Conservation (phyloP, 2,888 invertebrate genomes). For the Linnaemya tessellans region DNA sequence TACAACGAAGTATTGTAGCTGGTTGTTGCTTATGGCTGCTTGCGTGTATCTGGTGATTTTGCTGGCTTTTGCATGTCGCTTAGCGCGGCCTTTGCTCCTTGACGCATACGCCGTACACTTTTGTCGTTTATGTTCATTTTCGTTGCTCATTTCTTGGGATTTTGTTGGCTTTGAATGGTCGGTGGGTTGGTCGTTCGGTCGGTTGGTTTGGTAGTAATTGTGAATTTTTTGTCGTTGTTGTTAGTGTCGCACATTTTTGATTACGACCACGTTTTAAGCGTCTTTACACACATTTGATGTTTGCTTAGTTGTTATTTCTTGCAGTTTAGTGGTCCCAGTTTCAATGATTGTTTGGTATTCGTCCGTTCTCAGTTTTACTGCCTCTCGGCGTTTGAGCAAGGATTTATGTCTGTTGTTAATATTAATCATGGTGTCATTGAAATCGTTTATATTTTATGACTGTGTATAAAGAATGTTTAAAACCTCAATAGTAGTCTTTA, state of each 20-base stretch:
- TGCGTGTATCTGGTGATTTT: slow-evolving; percentile 60
- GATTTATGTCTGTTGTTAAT: slow-evolving; percentile 77
- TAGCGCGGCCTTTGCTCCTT: slow-evolving; percentile 66
- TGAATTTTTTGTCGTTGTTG: slow-evolving; percentile 38
- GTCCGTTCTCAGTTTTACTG: slow-evolving; percentile 27
- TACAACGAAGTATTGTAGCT: slow-evolving; percentile 23
- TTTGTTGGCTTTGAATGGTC: slow-evolving; percentile 44
- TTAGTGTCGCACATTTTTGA: slow-evolving; percentile 58
- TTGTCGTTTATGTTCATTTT: slow-evolving; percentile 32
- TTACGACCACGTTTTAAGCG: slow-evolving; percentile 60
- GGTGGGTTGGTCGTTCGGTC: neutral
- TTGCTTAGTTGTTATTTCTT: slow-evolving; percentile 62
- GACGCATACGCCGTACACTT: slow-evolving; percentile 32
- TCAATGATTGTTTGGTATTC: slow-evolving; percentile 10
- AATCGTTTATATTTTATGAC: slow-evolving; percentile 78
- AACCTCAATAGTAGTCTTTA: slow-evolving; percentile 41
- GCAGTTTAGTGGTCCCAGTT: slow-evolving; percentile 49
- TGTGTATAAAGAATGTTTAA: slow-evolving; percentile 52
- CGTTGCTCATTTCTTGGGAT: slow-evolving; percentile 38
- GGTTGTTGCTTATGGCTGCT: slow-evolving; percentile 27
- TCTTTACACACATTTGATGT: slow-evolving; percentile 63
- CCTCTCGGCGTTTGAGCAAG: slow-evolving; percentile 61
- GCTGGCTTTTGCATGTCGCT: slow-evolving; percentile 69
- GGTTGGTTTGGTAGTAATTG: slow-evolving; percentile 37
- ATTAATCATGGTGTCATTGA: slow-evolving; percentile 82